Evolutionary conservation across 2,888 invertebrate species (phyloP), one percentile per base, ranked within the genome.

Genomic region (Fissipunctia ypsillon): DNA sequence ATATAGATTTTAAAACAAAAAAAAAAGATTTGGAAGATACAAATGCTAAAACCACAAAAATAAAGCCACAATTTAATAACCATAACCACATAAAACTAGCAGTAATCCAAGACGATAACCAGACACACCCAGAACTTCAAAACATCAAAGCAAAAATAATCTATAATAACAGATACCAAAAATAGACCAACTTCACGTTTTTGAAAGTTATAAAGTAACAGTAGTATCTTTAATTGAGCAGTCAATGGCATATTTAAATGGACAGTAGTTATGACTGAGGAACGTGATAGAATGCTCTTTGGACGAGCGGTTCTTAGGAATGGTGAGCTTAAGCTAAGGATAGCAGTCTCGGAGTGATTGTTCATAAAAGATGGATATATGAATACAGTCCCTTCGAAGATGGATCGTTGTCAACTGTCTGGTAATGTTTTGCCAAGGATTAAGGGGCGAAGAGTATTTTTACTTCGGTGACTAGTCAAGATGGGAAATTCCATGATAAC

Each of bases 221-320:
- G 69, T 78, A 71, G 72, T 66, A 78, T 80, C 76, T 78, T n/a
- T 75, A 87, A 85, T 83, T 80, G 83, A 83, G 78, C 69, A 78
- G 74, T 80, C 71, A 73, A 76, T 75, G 75, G 75, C 43, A 66
- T 54, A 81, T 81, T 76, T 75, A 76, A 76, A 84, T 86, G 84
- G 84, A 43, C 71, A 65, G 69, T 80, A 41, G 66, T 71, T 65
- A 74, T 68, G 56, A 66, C 69, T 31, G 69, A 14, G 7, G 81
- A 65, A 87, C 85, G 85, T 85, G 85, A 85, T 74, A 77, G 75
- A 87, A 85, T 87, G 85, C 78, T 73, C 38, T 57, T 78, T 64
- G 35, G 50, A 9, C 31, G 52, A 81, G 65, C 35, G 35, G 28
- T 81, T 81, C 84, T 50, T 56, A 68, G 68, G 63, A 82, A 59